Evolutionary conservation across 2,888 invertebrate species (phyloP).

Genomic region (Spicauda simplicius): DNA sequence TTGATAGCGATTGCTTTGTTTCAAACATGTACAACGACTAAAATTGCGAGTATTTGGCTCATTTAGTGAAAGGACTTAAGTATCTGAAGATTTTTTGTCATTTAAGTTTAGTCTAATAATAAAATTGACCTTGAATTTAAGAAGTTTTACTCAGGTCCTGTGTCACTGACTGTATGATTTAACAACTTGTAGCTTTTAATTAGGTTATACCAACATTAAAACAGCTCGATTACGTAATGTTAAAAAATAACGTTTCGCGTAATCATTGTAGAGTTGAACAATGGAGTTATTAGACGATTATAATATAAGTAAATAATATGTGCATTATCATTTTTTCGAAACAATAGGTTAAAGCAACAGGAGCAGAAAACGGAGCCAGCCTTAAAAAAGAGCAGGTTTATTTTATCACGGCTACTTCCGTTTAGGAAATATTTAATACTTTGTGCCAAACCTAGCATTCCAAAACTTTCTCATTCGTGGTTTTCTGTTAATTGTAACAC

Average conservation of each 20-base stretch:
- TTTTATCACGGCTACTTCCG: no score
- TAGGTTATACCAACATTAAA: neutral
- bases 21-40: slow-evolving; percentile 46
- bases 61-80: slow-evolving; percentile 46
- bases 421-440: no score
- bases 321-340: slow-evolving; percentile 1
- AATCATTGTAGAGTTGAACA: slow-evolving; percentile 22
- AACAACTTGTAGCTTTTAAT: slow-evolving; percentile 2
- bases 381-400: no score
- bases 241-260: slow-evolving; percentile 2
- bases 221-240: slow-evolving; percentile 1
- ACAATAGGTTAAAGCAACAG: neutral
- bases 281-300: slow-evolving; percentile 16
- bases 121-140: slow-evolving; percentile 43
- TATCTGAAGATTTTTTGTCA: slow-evolving; percentile 37
- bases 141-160: slow-evolving; percentile 6
- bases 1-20: slow-evolving; percentile 56
- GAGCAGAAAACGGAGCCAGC: neutral
- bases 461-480: no score
- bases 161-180: slow-evolving; percentile 6
- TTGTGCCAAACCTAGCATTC: no score
- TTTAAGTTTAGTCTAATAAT: slow-evolving; percentile 24
- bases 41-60: slow-evolving; percentile 42
- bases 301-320: slow-evolving; percentile 10
- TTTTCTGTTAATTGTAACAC: no score